Conservation (phyloP, 2,113 vertebrate genomes). For the Okapia johnstoni region DNA sequence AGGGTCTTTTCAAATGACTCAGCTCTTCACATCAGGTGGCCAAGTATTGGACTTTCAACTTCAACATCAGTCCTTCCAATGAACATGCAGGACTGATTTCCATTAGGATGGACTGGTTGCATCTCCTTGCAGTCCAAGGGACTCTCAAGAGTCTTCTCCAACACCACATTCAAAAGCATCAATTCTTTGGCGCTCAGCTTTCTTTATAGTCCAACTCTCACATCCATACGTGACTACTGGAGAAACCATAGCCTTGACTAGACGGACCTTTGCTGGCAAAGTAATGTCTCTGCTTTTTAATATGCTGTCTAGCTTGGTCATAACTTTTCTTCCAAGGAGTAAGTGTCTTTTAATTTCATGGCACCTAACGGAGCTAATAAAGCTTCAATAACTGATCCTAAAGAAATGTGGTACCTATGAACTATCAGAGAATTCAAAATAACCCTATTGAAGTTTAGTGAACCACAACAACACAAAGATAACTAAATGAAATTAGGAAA, state of each 20-base stretch:
- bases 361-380: background rate
- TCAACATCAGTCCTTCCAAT: background rate
- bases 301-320: background rate
- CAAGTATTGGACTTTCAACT: background rate
- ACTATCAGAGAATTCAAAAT: background rate
- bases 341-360: background rate
- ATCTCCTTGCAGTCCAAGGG: background rate
- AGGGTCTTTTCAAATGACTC: background rate
- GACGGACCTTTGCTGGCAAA: background rate
- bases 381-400: background rate
- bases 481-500: background rate
- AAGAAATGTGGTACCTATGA: background rate
- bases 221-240: background rate
- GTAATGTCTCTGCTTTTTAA: background rate
- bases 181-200: background rate
- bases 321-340: background rate
- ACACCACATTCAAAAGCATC: background rate
- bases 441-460: background rate
- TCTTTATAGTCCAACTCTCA: background rate
- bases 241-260: background rate
- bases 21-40: background rate
- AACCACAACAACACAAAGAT: background rate
- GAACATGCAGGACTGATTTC: background rate
- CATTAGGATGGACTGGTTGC: background rate
- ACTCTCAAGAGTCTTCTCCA: background rate